Percentiles rank a stretch among this genome's conserved stretches.
Evolutionary conservation across 2,113 vertebrate species (phyloP).

Genomic region (Heterotilapia buettikoferi): DNA sequence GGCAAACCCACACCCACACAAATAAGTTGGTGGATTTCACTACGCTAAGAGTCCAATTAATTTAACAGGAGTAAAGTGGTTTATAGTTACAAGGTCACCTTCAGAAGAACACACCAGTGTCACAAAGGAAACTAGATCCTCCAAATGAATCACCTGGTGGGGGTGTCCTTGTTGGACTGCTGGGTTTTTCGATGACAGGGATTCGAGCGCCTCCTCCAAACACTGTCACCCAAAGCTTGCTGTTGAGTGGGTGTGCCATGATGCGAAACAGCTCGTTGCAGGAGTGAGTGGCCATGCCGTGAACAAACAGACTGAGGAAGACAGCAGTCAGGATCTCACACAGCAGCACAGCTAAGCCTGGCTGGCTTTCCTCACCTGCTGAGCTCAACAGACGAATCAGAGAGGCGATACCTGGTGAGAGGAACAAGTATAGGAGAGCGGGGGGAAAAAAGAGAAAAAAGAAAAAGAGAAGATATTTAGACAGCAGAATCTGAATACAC

Average conservation of each 20-base stretch:
- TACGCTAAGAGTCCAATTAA: neutral
- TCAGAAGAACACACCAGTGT: neutral
- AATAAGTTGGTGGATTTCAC: conserved; percentile 47
- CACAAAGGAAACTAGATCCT: neutral
- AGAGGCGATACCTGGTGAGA: conserved; percentile 75
- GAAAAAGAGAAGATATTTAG: neutral
- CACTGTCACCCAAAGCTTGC: conserved; percentile 89
- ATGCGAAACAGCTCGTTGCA: conserved; percentile 90
- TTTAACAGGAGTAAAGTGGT: conserved; percentile 18
- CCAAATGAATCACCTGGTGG: conserved; percentile 66
- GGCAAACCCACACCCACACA: conserved; percentile 33
- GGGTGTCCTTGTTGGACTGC: conserved; percentile 62
- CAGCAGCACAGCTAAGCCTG: conserved; percentile 85
- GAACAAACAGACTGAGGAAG: conserved; percentile 92
- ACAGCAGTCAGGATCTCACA: conserved; percentile 95
- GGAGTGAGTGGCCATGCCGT: conserved; percentile 94
- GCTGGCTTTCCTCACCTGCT: conserved; percentile 88
- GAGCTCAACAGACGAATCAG: conserved; percentile 82
- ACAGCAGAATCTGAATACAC: neutral
- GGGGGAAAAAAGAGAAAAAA: neutral
- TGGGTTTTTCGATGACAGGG: conserved; percentile 65
- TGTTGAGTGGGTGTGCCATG: conserved; percentile 88
- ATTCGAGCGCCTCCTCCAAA: conserved; percentile 87
- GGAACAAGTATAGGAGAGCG: neutral
- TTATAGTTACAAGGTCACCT: conserved; percentile 9